phyloP scores from a whole-genome alignment of 2,888 invertebrate species.

The Hyposoter dolosus region DNA sequence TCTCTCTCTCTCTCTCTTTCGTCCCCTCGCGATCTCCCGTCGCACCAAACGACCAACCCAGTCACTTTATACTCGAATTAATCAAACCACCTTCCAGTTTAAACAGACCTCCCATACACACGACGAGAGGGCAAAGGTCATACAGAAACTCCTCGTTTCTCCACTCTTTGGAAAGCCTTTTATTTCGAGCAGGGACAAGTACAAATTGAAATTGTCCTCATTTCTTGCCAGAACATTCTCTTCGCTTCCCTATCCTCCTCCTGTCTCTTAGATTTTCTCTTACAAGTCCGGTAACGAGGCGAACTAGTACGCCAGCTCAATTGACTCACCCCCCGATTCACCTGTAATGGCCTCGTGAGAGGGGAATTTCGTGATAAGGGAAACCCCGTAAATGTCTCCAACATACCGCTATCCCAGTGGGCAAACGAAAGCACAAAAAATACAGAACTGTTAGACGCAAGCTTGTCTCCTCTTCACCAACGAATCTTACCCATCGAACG shows the following conservation, averaged over 20 bases:
- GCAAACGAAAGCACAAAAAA: conserved; percentile 23
- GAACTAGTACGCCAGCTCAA: conserved; percentile 42
- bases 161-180: conserved; percentile 49
- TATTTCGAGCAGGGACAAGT: conserved; percentile 48
- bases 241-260: conserved; percentile 8
- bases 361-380: conserved; percentile 34
- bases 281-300: conserved; percentile 64
- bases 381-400: conserved; percentile 31
- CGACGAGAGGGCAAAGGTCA: background rate
- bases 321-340: conserved; percentile 65
- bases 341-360: conserved; percentile 53
- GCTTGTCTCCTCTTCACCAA: background rate
- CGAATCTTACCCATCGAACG: conserved; percentile 5
- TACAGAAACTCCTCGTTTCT: conserved; percentile 49
- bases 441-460: background rate
- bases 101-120: conserved; percentile 21
- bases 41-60: conserved; percentile 25
- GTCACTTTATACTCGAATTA: conserved; percentile 68
- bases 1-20: background rate
- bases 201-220: conserved; percentile 67
- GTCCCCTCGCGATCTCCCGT: background rate
- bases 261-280: conserved; percentile 36
- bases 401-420: conserved; percentile 22
- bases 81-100: conserved; percentile 64
- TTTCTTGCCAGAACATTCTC: conserved; percentile 51